Evolutionary conservation across 2,113 vertebrate species (phyloP).

Genomic region (Orientallactaga bullata): DNA sequence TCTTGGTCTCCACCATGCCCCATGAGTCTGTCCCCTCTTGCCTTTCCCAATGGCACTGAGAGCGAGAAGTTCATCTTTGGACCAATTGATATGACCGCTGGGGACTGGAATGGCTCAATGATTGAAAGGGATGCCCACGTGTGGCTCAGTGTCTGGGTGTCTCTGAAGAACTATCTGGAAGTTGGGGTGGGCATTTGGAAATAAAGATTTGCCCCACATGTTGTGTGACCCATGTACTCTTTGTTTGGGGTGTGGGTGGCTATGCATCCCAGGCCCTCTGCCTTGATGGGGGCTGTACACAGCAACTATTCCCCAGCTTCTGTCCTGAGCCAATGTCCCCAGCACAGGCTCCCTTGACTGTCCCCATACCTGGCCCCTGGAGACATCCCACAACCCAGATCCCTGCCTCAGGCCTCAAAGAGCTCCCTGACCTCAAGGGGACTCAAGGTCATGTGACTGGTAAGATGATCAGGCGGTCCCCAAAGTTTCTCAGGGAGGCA

Average conservation of each 20-base stretch:
- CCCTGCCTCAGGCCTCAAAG: no score
- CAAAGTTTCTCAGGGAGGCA: not conserved
- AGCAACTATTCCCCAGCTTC: no score
- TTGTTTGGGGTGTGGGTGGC: accelerated
- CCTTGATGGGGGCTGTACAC: no score
- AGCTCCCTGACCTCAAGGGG: no score
- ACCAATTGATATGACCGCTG: no score
- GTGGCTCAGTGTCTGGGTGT: constrained; percentile 73
- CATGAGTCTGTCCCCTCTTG: not conserved
- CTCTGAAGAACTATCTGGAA: constrained; percentile 76
- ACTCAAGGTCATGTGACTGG: no score
- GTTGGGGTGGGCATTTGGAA: not conserved
- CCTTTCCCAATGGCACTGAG: not conserved
- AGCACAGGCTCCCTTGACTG: not conserved
- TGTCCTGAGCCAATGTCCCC: no score
- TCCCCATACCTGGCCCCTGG: not conserved
- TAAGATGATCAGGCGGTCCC: accelerated
- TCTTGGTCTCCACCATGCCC: not conserved
- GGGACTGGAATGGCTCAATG: no score
- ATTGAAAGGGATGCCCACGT: constrained; percentile 61
- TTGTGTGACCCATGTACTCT: not conserved
- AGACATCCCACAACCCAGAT: not conserved
- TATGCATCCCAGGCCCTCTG: not conserved
- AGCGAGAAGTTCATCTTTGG: not conserved
- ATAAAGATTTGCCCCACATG: constrained; percentile 56